phyloP scores from a whole-genome alignment of 2,113 vertebrate species.

The Syrmaticus mikado region DNA sequence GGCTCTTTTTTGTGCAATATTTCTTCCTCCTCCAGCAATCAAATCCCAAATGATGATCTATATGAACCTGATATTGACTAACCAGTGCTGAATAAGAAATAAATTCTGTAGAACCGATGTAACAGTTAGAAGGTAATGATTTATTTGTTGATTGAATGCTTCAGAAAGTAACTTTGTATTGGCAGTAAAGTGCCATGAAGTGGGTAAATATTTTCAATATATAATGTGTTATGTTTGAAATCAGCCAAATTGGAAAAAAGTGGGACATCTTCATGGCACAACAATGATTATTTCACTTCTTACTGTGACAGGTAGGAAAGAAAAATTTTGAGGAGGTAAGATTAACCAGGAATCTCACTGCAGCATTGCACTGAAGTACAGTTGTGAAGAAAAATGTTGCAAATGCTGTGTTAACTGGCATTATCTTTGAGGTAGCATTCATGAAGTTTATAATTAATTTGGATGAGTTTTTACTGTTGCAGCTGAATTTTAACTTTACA shows the following conservation, averaged over 20 bases:
- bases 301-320: not conserved
- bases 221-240: not conserved
- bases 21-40: too few species aligned
- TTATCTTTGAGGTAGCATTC: conserved; percentile 45
- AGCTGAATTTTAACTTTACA: conserved; percentile 58
- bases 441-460: conserved; percentile 62
- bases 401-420: not conserved
- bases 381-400: not conserved
- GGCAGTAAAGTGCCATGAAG: not conserved
- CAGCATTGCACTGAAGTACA: not conserved
- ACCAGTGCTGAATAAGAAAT: not conserved
- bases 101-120: not conserved
- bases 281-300: not conserved
- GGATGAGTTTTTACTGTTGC: conserved; percentile 7
- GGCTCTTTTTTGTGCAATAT: not conserved
- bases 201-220: not conserved
- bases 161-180: not conserved
- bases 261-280: not conserved
- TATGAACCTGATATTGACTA: not conserved
- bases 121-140: not conserved
- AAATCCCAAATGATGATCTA: not conserved
- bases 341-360: conserved; percentile 20
- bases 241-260: not conserved
- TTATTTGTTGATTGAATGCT: not conserved
- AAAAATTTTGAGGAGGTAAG: not conserved